Conservation (phyloP, 2,797 vertebrate genomes). For the Scyliorhinus canicula region DNA sequence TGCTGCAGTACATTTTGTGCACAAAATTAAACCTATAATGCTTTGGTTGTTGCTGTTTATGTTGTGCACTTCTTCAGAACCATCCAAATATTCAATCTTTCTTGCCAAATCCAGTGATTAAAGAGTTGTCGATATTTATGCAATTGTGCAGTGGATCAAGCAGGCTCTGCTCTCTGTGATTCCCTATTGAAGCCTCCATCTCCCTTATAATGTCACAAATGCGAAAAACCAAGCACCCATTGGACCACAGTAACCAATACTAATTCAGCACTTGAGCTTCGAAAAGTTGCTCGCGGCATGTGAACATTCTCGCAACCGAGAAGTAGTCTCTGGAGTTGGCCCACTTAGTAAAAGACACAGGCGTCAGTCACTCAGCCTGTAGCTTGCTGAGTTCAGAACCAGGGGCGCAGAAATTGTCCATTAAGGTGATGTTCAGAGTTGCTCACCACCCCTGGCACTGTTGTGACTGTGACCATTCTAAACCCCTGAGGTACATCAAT, state of each 20-base stretch:
- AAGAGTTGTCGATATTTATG: background rate
- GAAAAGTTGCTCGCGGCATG: background rate
- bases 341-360: background rate
- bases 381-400: background rate
- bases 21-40: background rate
- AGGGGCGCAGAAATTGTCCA: background rate
- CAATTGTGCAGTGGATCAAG: background rate
- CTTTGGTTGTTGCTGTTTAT: background rate
- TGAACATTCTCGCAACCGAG: background rate
- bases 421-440: background rate
- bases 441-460: background rate
- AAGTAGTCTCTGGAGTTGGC: background rate
- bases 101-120: background rate
- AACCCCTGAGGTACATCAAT: background rate
- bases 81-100: background rate
- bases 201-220: background rate
- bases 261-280: background rate
- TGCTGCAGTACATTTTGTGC: too few species aligned
- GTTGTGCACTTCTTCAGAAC: background rate
- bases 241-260: background rate
- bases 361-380: background rate
- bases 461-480: background rate
- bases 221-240: background rate
- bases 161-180: background rate
- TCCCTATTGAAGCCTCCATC: background rate